These are phyloP conservation scores for Dasyurus viverrinus DNA, from an alignment of 2,113 vertebrate species.

Conservation along the genomic window DNA sequence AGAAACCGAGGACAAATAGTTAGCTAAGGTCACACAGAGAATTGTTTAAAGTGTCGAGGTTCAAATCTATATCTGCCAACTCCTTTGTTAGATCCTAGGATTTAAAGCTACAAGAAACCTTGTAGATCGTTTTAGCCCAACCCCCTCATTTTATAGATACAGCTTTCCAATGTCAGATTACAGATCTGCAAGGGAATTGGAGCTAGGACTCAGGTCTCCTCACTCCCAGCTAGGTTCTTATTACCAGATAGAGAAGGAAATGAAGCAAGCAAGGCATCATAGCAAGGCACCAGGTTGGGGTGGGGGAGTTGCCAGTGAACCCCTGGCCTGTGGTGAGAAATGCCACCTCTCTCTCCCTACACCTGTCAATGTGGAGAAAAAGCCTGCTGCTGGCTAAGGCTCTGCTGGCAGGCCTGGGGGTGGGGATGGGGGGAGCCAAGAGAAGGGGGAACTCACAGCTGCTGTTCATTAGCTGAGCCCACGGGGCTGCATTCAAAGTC, in stretches of 20 bases:
- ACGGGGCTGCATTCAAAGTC: constrained; percentile 44
- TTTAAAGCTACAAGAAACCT: neutral
- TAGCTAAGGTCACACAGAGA: neutral
- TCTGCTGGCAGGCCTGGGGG: constrained; percentile 37
- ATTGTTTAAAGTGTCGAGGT: neutral
- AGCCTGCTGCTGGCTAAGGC: constrained; percentile 6
- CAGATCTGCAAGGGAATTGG: neutral
- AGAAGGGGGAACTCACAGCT: constrained; percentile 17
- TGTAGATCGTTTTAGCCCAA: neutral
- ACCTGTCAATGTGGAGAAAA: constrained; percentile 4
- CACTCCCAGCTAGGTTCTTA: neutral
- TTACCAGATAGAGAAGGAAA: neutral
- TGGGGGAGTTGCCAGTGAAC: neutral
- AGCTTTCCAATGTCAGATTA: neutral
- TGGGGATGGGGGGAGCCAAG: neutral
- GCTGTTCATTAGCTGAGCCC: constrained; percentile 62
- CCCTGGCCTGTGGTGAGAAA: constrained; percentile 47
- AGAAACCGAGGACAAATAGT: neutral
- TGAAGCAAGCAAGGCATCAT: neutral
- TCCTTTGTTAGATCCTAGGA: neutral
- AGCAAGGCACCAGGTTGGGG: constrained; percentile 21
- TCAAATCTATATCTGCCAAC: neutral
- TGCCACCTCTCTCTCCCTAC: neutral
- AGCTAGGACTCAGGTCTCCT: neutral
- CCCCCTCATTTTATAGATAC: neutral